phyloP scores from a whole-genome alignment of 2,113 vertebrate species.

The Hepsetus odoe region DNA sequence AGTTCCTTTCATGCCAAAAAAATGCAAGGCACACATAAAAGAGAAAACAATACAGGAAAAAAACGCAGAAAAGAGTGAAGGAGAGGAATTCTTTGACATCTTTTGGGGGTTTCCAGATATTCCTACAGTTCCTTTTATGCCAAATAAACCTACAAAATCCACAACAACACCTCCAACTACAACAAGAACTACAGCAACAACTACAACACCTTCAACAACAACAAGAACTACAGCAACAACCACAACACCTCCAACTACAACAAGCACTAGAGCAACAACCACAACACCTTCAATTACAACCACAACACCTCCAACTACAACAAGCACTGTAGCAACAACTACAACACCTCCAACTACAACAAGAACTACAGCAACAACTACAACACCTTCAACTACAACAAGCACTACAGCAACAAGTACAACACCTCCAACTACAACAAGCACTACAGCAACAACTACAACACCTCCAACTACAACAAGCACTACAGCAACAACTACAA shows the following conservation, averaged over 20 bases:
- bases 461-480: background rate
- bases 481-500: background rate
- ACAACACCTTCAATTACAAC: background rate
- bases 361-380: background rate
- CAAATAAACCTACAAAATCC: background rate
- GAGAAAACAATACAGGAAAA: no score
- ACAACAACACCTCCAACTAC: background rate
- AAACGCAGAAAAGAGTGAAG: no score
- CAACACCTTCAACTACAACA: background rate
- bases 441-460: background rate
- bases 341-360: background rate
- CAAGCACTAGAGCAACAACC: no score
- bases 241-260: no score
- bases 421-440: background rate
- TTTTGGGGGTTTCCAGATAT: no score
- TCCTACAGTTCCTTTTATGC: background rate
- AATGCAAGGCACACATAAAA: no score
- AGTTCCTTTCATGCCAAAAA: no score
- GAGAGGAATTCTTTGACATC: no score
- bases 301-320: background rate
- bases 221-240: background rate
- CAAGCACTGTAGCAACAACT: background rate
- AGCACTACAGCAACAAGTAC: background rate
- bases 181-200: background rate
- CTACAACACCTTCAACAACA: background rate